Evolutionary conservation across 1,140 invertebrate genomes (phyloP), one percentile per base, ranked within the genome.

Genomic region (Diorhabda elongata): DNA sequence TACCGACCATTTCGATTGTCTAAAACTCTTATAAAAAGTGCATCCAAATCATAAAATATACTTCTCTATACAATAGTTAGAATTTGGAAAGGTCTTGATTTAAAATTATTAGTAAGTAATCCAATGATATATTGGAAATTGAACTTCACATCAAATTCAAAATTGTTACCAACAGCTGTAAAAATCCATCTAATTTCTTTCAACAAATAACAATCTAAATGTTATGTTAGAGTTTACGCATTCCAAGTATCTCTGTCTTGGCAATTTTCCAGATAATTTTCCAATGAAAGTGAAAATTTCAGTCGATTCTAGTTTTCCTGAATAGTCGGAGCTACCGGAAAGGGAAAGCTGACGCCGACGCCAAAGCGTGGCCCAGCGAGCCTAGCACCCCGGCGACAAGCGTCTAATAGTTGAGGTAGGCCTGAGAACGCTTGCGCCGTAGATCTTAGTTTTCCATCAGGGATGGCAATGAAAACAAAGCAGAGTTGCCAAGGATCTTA

Each of bases 351-450:
- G 61, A 42, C 61, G 44, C 61, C 61, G 61, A 44, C 42, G 61
- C 61, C 44, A 3, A 26, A 44, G 61, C 47, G 47, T 8, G 42
- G 42, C 61, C 61, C 61, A n/a, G 61, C 43, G 44, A 42, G 47
- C 6, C 47, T n/a, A 52, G 47, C 6, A 52, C 47, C 61, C 61
- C 61, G 61, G 61, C 61, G 44, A 62, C 61, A 62, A 62, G 61
- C 61, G 61, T 62, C 61, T 62, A 44, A 44, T n/a, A 44, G 61
- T 62, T 62, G 61, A 62, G 61, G 61, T 62, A 62, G 61, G 61
- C 43, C 61, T 52, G n/a, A 26, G 3, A 11, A 44, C 61, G 42
- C 61, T 8, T 43, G 42, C 61, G 61, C 61, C n/a, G 61, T 44
- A 42, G 9, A n/a, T 7, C n/a, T 44, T 11, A 4, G 61, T 8